Percentiles rank a stretch among this genome's conserved stretches.
Evolutionary conservation across 2,797 vertebrate species (phyloP).

Genomic region (Ibycter americanus): DNA sequence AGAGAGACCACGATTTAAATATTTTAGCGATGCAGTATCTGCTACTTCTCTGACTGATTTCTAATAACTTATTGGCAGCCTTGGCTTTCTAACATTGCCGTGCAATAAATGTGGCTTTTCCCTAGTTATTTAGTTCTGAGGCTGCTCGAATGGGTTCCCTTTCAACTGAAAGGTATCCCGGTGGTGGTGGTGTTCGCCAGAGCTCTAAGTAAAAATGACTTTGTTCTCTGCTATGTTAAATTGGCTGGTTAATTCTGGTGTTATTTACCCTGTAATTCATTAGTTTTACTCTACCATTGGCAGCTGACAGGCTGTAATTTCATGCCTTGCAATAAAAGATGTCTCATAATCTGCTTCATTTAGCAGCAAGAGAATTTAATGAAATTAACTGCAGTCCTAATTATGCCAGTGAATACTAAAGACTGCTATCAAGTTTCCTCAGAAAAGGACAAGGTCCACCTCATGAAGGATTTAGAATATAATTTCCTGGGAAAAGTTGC

Average conservation of each 20-base stretch:
- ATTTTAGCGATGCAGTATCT: neutral
- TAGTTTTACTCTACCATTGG: constrained; percentile 92
- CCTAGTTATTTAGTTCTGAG: neutral
- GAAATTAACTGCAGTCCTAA: constrained; percentile 99
- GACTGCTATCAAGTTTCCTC: constrained; percentile 91
- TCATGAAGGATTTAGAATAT: constrained; percentile 78
- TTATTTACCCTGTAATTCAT: constrained; percentile 99
- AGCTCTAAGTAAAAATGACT: constrained; percentile 78
- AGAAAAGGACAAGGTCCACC: constrained; percentile 89
- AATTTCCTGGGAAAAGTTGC: constrained; percentile 88
- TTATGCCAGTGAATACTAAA: constrained; percentile 99
- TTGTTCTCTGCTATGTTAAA: constrained; percentile 87
- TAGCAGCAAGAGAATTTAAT: constrained; percentile 99
- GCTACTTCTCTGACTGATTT: accelerated
- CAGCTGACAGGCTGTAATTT: constrained; percentile 99
- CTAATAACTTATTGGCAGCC: neutral
- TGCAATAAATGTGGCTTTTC: neutral
- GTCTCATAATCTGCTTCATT: constrained; percentile 99
- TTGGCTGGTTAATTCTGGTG: constrained; percentile 95
- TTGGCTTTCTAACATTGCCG: neutral
- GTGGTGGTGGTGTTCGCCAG: neutral
- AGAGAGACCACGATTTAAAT: neutral
- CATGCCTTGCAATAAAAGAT: constrained; percentile 99
- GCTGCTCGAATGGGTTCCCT: neutral
- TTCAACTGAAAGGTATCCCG: neutral